Evolutionary conservation across 2,113 vertebrate species (phyloP).

Genomic region (Peromyscus leucopus): DNA sequence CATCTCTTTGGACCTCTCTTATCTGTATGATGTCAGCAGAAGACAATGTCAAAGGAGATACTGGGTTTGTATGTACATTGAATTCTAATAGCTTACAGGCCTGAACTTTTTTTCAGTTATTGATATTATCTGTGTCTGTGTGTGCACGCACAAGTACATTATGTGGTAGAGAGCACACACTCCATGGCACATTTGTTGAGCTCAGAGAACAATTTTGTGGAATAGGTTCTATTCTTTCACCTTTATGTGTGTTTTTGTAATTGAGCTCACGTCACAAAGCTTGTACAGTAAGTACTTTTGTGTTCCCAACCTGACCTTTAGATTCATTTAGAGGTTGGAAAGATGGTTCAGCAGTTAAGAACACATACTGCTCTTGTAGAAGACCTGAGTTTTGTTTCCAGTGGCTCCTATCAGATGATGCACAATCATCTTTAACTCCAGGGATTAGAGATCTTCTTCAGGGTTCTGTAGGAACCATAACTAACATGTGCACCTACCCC

Average conservation of each 20-base stretch:
- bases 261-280: neutral
- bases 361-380: neutral
- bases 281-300: neutral
- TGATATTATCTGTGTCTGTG: neutral
- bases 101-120: neutral
- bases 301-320: neutral
- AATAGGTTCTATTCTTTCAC: neutral
- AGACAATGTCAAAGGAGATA: slow-evolving; percentile 36
- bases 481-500: neutral
- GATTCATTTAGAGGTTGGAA: neutral
- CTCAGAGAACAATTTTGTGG: neutral
- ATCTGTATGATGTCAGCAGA: neutral
- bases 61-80: neutral
- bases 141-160: neutral
- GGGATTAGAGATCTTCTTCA: neutral
- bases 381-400: neutral
- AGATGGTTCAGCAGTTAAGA: neutral
- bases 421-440: neutral
- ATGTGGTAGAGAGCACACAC: neutral
- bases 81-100: slow-evolving; percentile 48
- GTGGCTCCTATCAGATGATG: neutral
- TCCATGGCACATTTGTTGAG: neutral
- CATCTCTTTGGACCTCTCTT: neutral
- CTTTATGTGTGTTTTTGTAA: neutral
- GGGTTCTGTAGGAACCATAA: neutral